phyloP scores from a whole-genome alignment of 2,888 invertebrate genomes.

The Phortica okadai region DNA sequence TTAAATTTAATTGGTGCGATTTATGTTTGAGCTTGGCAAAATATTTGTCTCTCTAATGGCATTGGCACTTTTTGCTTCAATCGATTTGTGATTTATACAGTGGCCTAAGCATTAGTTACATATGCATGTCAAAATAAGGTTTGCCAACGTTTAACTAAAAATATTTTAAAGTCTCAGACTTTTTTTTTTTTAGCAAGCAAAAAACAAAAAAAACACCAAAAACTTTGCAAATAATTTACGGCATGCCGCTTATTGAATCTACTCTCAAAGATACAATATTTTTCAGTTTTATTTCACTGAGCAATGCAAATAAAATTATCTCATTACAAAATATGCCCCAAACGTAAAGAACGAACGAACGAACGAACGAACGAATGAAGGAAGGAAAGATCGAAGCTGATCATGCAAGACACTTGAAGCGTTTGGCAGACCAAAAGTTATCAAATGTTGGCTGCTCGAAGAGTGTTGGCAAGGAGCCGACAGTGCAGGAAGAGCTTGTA shows the following conservation, averaged over 20 bases:
- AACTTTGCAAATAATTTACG: not conserved
- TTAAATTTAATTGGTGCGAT: not conserved
- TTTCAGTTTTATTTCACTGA: conserved; percentile 50
- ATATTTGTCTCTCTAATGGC: not conserved
- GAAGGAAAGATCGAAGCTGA: not conserved
- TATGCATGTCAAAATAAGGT: too few relatives aligned
- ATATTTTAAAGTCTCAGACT: too few relatives aligned
- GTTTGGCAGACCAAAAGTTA: not conserved
- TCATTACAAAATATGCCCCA: conserved; percentile 69
- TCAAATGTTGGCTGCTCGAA: not conserved
- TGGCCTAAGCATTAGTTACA: not conserved
- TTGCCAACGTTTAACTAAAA: too few relatives aligned
- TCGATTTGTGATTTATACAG: too few relatives aligned
- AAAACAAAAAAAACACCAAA: too few relatives aligned
- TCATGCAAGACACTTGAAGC: conserved; percentile 4
- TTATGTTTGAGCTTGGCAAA: not conserved
- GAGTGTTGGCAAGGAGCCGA: not conserved
- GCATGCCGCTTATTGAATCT: not conserved
- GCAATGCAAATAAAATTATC: conserved; percentile 74
- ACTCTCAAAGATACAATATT: not conserved
- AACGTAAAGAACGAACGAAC: conserved; percentile 42
- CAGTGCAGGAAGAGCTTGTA: not conserved
- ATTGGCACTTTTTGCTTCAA: too few relatives aligned
- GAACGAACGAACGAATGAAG: conserved; percentile 1
- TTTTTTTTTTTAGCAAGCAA: too few relatives aligned